These are phyloP conservation scores for Intellagama lesueurii DNA, from an alignment of 2,797 vertebrate species.

Conservation along the genomic window DNA sequence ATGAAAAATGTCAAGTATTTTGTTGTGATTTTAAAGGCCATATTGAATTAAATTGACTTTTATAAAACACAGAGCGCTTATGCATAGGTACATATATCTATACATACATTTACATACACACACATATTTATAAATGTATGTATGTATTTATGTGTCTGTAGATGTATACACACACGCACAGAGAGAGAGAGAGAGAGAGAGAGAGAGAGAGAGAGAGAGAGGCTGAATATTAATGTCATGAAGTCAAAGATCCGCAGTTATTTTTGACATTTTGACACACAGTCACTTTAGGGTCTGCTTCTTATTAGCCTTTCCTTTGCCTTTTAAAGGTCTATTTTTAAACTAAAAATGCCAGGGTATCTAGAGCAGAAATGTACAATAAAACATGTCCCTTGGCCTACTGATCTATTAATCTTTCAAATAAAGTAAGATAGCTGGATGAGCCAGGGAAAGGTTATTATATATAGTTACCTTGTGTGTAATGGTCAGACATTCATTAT, in stretches of 20 bases:
- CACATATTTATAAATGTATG: too few relatives aligned
- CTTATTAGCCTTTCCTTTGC: constrained; percentile 75
- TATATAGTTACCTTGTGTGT: constrained; percentile 58
- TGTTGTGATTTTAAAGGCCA: constrained; percentile 49
- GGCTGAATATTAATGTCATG: constrained; percentile 64
- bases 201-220: too few relatives aligned
- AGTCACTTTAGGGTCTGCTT: constrained; percentile 75
- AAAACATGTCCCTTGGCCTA: constrained; percentile 77
- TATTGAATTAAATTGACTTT: constrained; percentile 51
- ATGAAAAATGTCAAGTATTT: constrained; percentile 28
- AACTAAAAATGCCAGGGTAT: constrained; percentile 77
- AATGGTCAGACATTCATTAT: constrained; percentile 51
- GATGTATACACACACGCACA: constrained; percentile 44
- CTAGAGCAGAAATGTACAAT: constrained; percentile 79
- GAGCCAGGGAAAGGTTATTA: constrained; percentile 70
- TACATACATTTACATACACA: not conserved
- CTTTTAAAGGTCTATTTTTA: constrained; percentile 69
- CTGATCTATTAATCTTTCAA: constrained; percentile 78
- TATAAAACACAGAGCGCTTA: constrained; percentile 15
- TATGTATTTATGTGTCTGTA: constrained; percentile 12
- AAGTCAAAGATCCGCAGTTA: constrained; percentile 73
- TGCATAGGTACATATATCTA: not conserved
- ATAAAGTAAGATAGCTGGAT: constrained; percentile 78
- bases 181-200: too few relatives aligned
- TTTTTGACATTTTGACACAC: constrained; percentile 77